Evolutionary conservation across 2,888 invertebrate species (phyloP), one percentile per base, ranked within the genome.

Genomic region (Bruchidius siliquastri): DNA sequence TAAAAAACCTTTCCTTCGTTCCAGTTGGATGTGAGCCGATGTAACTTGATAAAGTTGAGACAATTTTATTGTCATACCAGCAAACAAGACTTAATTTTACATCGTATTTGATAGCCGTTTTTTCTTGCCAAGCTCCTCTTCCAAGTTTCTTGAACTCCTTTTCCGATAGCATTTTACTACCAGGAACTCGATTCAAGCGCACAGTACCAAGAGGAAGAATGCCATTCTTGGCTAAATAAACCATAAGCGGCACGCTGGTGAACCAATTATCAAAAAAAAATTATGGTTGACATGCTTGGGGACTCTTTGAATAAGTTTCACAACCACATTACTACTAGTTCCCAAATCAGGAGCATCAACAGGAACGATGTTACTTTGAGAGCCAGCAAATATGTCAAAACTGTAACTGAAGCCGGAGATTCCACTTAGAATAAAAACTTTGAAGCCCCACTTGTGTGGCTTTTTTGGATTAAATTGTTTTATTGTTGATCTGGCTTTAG

Each of bases 1-100:
- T n/a, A n/a, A n/a, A n/a, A n/a, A n/a, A n/a, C n/a, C n/a, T n/a
- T n/a, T n/a, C n/a, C 72, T 70, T 72, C 22, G 75, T 74, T 20
- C 69, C 67, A 72, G 70, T 69, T 68, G 78, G 79, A 22, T 75
- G 66, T 74, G 76, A 76, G 32, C 82, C 83, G 73, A 77, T 81
- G 78, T 83, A 84, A 75, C 79, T 81, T 10, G 84, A 84, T 69
- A 79, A 76, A 20, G 82, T 78, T 20, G 75, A 81, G 6, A 85
- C 84, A 74, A 80, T 76, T 80, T 84, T 84, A 76, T 85, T 85
- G 75, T 84, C 82, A 74, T 81, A 82, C 83, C 84, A 85, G 20
- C 79, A 76, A 66, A 84, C 81, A 71, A 72, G 78, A 69, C 74
- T 72, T 20, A 80, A 68, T 21, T 80, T 74, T 72, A 76, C 73